phyloP scores from a whole-genome alignment of 2,797 vertebrate species.

The Bradypodion ventrale region DNA sequence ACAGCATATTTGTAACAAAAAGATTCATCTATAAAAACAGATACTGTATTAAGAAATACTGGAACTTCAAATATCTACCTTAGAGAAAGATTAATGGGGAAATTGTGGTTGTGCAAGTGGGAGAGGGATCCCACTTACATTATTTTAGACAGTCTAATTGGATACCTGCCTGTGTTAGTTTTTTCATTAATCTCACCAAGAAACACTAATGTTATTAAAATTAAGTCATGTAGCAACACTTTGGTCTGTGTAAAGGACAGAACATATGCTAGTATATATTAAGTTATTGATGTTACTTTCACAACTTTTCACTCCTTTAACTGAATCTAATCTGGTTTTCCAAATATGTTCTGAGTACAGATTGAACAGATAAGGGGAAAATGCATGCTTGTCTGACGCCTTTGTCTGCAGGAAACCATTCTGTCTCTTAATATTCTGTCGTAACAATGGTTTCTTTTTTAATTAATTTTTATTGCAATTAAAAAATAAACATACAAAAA shows the following conservation, averaged over 20 bases:
- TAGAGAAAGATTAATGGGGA: background rate
- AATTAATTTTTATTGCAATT: too few species aligned
- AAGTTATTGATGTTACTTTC: too few species aligned
- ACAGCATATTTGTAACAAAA: constrained; percentile 34
- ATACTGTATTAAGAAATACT: constrained; percentile 1
- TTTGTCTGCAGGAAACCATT: too few species aligned
- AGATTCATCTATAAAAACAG: background rate
- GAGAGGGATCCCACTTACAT: background rate
- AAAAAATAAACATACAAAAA: too few species aligned
- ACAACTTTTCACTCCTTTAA: too few species aligned
- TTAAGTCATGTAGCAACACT: background rate
- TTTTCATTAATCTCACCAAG: background rate
- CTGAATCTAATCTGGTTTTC: too few species aligned
- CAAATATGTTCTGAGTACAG: too few species aligned
- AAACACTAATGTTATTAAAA: background rate
- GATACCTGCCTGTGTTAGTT: background rate
- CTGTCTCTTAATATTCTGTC: too few species aligned
- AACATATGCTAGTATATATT: background rate
- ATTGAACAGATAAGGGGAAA: too few species aligned
- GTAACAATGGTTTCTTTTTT: too few species aligned
- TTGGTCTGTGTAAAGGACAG: background rate
- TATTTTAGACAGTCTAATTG: background rate
- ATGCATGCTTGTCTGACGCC: too few species aligned
- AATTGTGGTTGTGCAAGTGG: background rate
- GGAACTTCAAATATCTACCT: background rate